A percentile compares a stretch with the other conserved stretches of the same genome.
phyloP scores from a whole-genome alignment of 1,140 invertebrate genomes.

The Battus philenor region DNA sequence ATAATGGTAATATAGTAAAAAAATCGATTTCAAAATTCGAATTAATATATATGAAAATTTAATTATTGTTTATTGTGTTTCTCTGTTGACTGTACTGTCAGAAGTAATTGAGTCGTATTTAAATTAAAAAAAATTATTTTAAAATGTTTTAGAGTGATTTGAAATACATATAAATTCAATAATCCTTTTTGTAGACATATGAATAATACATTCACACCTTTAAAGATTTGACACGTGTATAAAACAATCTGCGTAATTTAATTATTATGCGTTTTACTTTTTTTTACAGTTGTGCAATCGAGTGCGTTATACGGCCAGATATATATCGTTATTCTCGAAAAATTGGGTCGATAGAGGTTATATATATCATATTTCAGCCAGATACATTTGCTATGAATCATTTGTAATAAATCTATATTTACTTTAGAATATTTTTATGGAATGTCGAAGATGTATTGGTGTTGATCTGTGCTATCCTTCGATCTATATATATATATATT shows the following conservation, averaged over 20 bases:
- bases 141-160: neutral
- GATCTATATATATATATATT: no score
- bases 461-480: no score
- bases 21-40: no score
- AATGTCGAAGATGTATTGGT: neutral
- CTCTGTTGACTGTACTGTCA: neutral
- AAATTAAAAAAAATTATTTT: neutral
- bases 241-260: neutral
- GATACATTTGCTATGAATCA: no score
- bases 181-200: neutral
- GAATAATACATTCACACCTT: no score
- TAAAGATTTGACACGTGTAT: neutral
- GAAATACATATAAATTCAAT: neutral
- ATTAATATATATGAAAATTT: no score
- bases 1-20: no score
- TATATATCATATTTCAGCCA: slow-evolving; percentile 1
- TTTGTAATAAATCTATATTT: neutral
- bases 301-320: slow-evolving; percentile 5
- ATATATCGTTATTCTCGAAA: slow-evolving; percentile 7
- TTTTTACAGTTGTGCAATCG: slow-evolving; percentile 9
- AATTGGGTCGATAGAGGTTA: slow-evolving; percentile 6
- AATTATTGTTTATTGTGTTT: neutral
- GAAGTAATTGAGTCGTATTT: neutral
- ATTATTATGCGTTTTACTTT: neutral
- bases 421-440: neutral